Percentiles rank a stretch among this genome's conserved stretches.
These are phyloP conservation scores for Pristionchus arcanus DNA, from an alignment of 2,888 invertebrate genomes.

Conservation along the genomic window DNA sequence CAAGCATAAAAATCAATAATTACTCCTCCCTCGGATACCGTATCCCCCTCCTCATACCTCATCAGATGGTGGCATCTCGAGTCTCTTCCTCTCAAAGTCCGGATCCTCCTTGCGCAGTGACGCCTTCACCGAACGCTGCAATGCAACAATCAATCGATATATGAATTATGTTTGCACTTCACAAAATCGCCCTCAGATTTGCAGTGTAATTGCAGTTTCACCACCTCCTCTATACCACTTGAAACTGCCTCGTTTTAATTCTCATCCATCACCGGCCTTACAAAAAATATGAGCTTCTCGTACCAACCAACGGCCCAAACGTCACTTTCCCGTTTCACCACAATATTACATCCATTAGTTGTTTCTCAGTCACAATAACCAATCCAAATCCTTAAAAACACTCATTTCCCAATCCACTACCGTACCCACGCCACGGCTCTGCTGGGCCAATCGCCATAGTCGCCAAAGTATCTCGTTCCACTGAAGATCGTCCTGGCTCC, in stretches of 20 bases:
- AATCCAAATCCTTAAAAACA: not conserved
- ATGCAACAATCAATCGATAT: not conserved
- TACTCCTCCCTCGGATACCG: not conserved
- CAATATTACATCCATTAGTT: not conserved
- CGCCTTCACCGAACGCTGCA: conserved; percentile 44
- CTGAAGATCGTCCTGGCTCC: conserved; percentile 2
- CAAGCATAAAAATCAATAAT: too few relatives aligned
- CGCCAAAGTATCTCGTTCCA: conserved; percentile 21
- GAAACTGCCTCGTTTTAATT: too few relatives aligned
- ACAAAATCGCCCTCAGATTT: not conserved
- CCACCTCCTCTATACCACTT: not conserved
- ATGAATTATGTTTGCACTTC: not conserved
- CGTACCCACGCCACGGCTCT: not conserved
- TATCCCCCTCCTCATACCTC: conserved; percentile 16
- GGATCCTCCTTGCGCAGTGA: conserved; percentile 49
- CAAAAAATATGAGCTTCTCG: too few relatives aligned
- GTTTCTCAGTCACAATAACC: not conserved
- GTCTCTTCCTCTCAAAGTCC: conserved; percentile 54
- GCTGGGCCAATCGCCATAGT: conserved; percentile 7
- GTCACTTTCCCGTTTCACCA: not conserved
- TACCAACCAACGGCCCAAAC: too few relatives aligned
- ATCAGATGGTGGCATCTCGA: conserved; percentile 49
- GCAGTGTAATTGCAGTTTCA: not conserved
- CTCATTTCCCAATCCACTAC: not conserved
- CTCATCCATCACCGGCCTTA: too few relatives aligned